Conservation (phyloP, 92 coral and sea anemone genomes). For the Desmophyllum pertusum region DNA sequence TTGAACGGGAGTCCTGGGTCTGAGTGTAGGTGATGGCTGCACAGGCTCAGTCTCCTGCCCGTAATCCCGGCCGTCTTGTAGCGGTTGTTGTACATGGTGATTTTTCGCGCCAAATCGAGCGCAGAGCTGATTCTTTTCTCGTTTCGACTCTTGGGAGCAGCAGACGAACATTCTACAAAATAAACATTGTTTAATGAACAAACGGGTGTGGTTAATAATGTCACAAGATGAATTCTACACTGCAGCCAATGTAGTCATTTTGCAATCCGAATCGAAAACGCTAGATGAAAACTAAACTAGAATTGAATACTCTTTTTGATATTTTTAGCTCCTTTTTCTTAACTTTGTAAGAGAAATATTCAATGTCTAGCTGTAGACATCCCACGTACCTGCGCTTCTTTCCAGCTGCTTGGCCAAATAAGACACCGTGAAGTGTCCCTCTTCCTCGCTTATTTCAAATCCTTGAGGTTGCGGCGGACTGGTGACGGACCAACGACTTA, state of each 20-base stretch:
- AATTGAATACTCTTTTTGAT: no score
- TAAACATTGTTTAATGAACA: neutral
- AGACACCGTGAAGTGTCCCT: conserved; percentile 79
- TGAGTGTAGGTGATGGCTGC: conserved; percentile 57
- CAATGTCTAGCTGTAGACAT: no score
- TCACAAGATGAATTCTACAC: no score
- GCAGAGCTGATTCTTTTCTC: conserved; percentile 72
- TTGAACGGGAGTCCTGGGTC: conserved; percentile 75
- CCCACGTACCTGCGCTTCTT: conserved; percentile 45
- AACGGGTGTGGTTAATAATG: no score
- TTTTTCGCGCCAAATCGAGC: conserved; percentile 78
- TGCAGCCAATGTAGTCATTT: no score
- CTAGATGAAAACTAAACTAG: no score
- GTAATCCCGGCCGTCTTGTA: conserved; percentile 60
- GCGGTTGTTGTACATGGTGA: conserved; percentile 83
- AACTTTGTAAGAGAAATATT: no score
- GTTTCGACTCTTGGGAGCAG: conserved; percentile 38
- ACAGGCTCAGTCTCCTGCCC: conserved; percentile 46
- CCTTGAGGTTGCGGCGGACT: conserved; percentile 54
- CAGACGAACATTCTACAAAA: conserved; percentile 49
- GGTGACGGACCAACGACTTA: conserved; percentile 68
- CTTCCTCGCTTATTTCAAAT: conserved; percentile 68
- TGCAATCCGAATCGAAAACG: no score
- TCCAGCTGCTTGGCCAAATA: conserved; percentile 83
- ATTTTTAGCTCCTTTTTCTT: no score